Evolutionary conservation across 2,797 vertebrate genomes (phyloP).

Genomic region (Nyctibius grandis): DNA sequence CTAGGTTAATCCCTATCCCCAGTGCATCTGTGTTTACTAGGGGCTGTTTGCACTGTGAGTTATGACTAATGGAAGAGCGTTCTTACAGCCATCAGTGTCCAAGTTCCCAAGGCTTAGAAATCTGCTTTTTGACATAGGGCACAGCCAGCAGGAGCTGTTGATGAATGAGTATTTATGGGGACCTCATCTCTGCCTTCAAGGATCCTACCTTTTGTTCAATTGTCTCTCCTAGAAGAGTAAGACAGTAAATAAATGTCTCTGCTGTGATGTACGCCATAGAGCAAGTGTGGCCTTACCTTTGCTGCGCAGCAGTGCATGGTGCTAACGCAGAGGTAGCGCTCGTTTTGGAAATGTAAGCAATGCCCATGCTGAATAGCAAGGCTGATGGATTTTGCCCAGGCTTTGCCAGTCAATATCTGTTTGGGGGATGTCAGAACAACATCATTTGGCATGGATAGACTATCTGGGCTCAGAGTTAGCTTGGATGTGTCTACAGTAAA

Average conservation of each 20-base stretch:
- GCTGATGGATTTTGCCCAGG: neutral
- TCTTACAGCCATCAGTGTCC: neutral
- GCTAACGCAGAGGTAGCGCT: neutral
- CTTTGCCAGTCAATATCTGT: neutral
- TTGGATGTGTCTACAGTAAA: neutral
- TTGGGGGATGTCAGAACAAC: neutral
- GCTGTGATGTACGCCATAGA: neutral
- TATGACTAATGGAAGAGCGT: neutral
- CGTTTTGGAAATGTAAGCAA: neutral
- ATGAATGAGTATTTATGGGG: neutral
- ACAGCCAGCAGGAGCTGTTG: neutral
- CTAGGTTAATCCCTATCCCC: conserved; percentile 25
- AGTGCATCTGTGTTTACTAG: conserved; percentile 29
- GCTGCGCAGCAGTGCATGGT: neutral
- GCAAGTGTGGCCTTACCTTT: neutral
- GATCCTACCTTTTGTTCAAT: neutral
- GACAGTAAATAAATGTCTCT: neutral
- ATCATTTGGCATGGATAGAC: neutral
- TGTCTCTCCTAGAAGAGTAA: neutral
- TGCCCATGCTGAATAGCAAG: neutral
- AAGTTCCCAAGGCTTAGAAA: conserved; percentile 26
- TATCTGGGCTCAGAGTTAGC: neutral
- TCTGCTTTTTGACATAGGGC: conserved; percentile 9
- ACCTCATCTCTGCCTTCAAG: neutral
- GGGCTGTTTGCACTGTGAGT: neutral